Evolutionary conservation across 92 coral and sea anemone genomes (phyloP), one percentile per base, ranked within the genome.

Genomic region (Pocillopora grandis): DNA sequence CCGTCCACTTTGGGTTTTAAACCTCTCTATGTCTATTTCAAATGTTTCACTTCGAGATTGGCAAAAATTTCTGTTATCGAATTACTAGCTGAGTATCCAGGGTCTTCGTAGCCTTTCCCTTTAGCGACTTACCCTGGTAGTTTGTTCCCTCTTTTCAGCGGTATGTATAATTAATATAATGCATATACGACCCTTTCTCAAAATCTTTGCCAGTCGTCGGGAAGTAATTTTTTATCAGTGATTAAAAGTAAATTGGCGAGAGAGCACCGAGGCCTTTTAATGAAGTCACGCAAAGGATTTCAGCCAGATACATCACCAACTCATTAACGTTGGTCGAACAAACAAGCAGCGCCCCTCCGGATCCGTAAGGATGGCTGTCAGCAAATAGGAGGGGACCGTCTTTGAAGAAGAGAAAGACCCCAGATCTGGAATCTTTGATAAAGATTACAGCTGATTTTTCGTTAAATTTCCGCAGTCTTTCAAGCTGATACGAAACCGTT

Each of bases 321-420:
- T 80, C 88, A 62, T 70, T 63, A 5, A 76, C 84, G 14, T 64
- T 33, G 1, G 76, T 67, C 16, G 84, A 15, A 62, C 84, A 83
- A 76, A 88, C 71, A 49, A 88, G 75, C 17, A 88, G 35, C 31
- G 88, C 91, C 76, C 91, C 91, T 56, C 91, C 91, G 57, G 91
- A 83, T 12, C 91, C 91, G 33, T 88, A 83, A 33, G 88, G 91
- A 57, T 88, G 91, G 6, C 88, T 83, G 59, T 88, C 91, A 17
- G 84, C 88, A 61, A 83, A 88, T 70, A 88, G 88, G 80, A 88
- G 88, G 80, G 84, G 63, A 52, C 88, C 80, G 72, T 88, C 85
- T 57, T 52, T 56, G 52, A 62, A 75, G 62, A 88, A 71, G 21
- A 88, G 91, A 71, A 88, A 88, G 20, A 88, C 91, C 49, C 91